These are phyloP conservation scores for Manis pentadactyla DNA, from an alignment of 2,797 vertebrate genomes.

Conservation along the genomic window DNA sequence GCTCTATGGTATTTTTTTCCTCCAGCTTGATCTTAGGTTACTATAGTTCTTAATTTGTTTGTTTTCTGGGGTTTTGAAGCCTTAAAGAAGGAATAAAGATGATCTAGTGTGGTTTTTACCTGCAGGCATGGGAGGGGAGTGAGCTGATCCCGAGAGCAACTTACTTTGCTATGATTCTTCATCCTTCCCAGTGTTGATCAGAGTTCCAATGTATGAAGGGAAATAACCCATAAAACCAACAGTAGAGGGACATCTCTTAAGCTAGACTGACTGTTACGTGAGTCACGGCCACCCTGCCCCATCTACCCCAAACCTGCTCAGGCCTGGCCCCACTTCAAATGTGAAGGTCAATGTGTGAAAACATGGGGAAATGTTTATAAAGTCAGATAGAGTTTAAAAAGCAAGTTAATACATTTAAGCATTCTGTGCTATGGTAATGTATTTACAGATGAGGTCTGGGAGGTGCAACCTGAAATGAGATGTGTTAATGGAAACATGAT, in stretches of 20 bases:
- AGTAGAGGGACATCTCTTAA: not conserved
- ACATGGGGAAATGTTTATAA: not conserved
- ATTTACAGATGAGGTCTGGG: not conserved
- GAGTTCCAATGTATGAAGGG: not conserved
- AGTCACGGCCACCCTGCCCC: not conserved
- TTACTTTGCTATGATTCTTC: not conserved
- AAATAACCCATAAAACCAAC: slow-evolving; percentile 20
- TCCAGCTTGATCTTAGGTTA: not conserved
- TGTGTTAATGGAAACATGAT: not conserved
- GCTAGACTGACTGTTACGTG: not conserved
- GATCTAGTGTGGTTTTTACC: not conserved
- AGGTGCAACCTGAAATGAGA: not conserved
- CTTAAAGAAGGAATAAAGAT: slow-evolving; percentile 27
- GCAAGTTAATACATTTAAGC: not conserved
- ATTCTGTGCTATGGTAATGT: not conserved
- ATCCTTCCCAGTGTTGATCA: not conserved
- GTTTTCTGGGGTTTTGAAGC: not conserved
- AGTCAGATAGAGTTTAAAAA: slow-evolving; percentile 11
- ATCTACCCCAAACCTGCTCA: not conserved
- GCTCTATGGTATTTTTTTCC: not conserved
- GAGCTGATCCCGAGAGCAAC: not conserved
- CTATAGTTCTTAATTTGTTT: not conserved
- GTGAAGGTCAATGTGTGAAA: not conserved
- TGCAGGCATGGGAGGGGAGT: not conserved
- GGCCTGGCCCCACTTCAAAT: not conserved